A percentile compares a stretch with the other conserved stretches of the same genome.
phyloP scores from a whole-genome alignment of 2,797 vertebrate species.

The Coendou prehensilis region DNA sequence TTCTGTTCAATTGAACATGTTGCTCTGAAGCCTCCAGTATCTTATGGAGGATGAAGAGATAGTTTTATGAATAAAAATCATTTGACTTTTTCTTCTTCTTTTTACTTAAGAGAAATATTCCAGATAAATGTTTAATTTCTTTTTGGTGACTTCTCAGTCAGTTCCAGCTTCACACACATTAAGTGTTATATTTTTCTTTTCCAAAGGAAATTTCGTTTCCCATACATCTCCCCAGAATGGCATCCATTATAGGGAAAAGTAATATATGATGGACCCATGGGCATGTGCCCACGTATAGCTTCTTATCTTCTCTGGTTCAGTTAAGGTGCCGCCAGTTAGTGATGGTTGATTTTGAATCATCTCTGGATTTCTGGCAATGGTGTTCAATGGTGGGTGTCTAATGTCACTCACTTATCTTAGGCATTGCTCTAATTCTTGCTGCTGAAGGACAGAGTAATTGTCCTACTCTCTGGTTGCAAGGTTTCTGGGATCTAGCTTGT shows the following conservation, averaged over 20 bases:
- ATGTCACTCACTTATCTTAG: background rate
- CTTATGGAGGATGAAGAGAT: background rate
- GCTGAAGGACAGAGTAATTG: background rate
- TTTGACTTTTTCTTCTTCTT: background rate
- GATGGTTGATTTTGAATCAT: background rate
- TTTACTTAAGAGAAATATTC: background rate
- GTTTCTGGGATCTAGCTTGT: background rate
- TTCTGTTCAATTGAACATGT: background rate
- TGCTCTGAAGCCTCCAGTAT: background rate
- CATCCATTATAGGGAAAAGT: background rate
- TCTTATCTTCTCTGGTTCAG: background rate
- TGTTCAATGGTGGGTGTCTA: background rate
- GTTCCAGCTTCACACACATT: background rate
- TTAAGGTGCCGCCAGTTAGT: background rate
- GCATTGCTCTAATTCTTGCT: background rate
- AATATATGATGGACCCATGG: background rate
- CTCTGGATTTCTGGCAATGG: background rate
- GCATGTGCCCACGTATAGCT: no score
- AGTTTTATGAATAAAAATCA: slow-evolving; percentile 7
- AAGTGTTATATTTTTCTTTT: background rate
- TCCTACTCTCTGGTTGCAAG: background rate
- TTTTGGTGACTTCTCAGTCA: background rate
- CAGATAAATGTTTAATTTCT: slow-evolving; percentile 14
- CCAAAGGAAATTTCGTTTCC: background rate
- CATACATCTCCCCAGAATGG: background rate